Conservation (phyloP, 1,140 invertebrate genomes). For the Zaprionus capensis region DNA sequence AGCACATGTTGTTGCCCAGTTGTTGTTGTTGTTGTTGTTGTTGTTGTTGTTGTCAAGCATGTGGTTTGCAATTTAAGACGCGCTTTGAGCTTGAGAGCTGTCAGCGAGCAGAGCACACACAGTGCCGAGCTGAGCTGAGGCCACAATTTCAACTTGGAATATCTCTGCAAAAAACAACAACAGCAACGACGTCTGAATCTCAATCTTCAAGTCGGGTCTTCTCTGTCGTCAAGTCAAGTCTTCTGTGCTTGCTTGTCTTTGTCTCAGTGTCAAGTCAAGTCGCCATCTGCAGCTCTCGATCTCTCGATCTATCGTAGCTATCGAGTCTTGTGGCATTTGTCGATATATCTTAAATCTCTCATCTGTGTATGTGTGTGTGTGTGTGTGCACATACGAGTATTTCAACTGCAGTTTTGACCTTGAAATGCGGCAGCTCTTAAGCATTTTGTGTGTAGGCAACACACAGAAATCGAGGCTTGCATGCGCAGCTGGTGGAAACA, state of each 20-base stretch:
- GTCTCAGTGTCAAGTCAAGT: slow-evolving; percentile 45
- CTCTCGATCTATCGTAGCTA: slow-evolving; percentile 34
- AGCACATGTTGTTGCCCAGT: slow-evolving; percentile 50
- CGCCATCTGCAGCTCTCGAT: slow-evolving; percentile 46
- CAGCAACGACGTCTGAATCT: slow-evolving; percentile 11
- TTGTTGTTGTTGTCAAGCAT: slow-evolving; percentile 51
- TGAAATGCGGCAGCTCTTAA: slow-evolving; percentile 54
- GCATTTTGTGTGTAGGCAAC: slow-evolving; percentile 41
- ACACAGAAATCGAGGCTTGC: background rate
- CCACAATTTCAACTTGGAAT: slow-evolving; percentile 40
- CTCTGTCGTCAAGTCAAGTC: slow-evolving; percentile 7
- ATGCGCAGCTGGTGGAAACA: background rate
- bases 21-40: slow-evolving; percentile 37
- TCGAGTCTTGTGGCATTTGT: slow-evolving; percentile 45
- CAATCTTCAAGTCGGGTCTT: slow-evolving; percentile 18
- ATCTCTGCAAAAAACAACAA: background rate
- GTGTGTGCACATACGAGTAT: slow-evolving; percentile 39
- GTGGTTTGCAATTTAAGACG: slow-evolving; percentile 81
- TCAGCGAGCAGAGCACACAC: slow-evolving; percentile 18
- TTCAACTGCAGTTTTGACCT: slow-evolving; percentile 69
- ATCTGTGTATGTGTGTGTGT: slow-evolving; percentile 14
- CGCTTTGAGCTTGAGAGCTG: slow-evolving; percentile 44
- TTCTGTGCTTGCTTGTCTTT: slow-evolving; percentile 18
- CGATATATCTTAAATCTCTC: slow-evolving; percentile 58
- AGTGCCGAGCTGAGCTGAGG: slow-evolving; percentile 15